Percentiles rank a stretch among this genome's conserved stretches.
phyloP scores from a whole-genome alignment of 1,140 invertebrate species.

The Plectrocnemia conspersa region DNA sequence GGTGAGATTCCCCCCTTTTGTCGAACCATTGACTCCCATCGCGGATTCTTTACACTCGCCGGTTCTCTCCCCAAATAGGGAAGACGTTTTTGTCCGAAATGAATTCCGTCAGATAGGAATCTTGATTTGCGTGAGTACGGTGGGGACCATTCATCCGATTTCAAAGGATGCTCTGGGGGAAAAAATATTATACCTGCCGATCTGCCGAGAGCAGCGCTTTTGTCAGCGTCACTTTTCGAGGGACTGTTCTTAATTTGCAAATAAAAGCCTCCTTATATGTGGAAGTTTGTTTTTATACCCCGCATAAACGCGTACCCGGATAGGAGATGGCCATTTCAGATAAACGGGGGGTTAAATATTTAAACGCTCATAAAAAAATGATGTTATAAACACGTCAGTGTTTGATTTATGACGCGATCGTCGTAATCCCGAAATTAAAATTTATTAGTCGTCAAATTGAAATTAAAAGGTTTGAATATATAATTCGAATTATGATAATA shows the following conservation, averaged over 20 bases:
- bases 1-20: neutral
- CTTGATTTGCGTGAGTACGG: constrained; percentile 12
- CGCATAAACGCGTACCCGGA: too few species aligned
- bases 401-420: too few species aligned
- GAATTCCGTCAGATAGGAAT: neutral
- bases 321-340: too few species aligned
- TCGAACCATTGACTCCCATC: neutral
- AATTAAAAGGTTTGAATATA: too few species aligned
- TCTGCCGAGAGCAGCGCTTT: constrained; percentile 2
- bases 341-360: too few species aligned
- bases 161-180: constrained; percentile 5
- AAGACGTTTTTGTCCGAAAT: neutral
- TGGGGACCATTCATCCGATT: constrained; percentile 7
- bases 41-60: neutral
- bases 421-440: too few species aligned
- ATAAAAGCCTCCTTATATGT: constrained; percentile 11
- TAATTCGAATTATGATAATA: too few species aligned
- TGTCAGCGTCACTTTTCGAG: constrained; percentile 1
- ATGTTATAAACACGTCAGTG: too few species aligned
- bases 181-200: constrained; percentile 18
- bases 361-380: too few species aligned
- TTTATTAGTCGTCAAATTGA: too few species aligned
- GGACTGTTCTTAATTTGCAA: constrained; percentile 18
- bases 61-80: too few species aligned
- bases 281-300: constrained; percentile 2